phyloP scores from a whole-genome alignment of 2,113 vertebrate species.

The Uropsilus gracilis region DNA sequence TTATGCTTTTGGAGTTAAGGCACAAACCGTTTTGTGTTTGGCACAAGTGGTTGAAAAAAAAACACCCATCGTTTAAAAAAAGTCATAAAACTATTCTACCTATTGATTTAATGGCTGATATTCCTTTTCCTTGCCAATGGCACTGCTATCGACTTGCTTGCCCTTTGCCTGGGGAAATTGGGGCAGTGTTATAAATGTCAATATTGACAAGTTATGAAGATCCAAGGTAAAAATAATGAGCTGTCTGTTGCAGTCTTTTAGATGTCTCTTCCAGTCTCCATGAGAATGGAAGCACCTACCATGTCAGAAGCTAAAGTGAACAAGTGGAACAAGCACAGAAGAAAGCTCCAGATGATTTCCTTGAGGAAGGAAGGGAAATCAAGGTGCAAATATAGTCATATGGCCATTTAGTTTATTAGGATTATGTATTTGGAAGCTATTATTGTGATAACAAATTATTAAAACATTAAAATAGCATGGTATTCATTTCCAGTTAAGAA shows the following conservation, averaged over 20 bases:
- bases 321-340: neutral
- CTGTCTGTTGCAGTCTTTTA: neutral
- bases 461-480: neutral
- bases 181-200: constrained; percentile 18
- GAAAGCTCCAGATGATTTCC: neutral
- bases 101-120: constrained; percentile 16
- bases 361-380: neutral
- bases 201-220: constrained; percentile 3
- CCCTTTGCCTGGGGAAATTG: constrained; percentile 2
- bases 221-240: neutral
- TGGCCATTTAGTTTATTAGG: neutral
- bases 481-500: neutral
- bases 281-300: neutral
- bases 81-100: neutral
- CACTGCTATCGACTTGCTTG: constrained; percentile 30
- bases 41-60: neutral
- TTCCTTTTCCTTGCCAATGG: neutral
- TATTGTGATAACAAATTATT: neutral
- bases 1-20: neutral
- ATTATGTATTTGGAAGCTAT: neutral
- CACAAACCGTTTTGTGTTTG: too few species aligned
- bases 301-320: neutral
- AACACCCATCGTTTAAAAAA: neutral
- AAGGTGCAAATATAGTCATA: neutral
- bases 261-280: neutral